Evolutionary conservation across 2,113 vertebrate genomes (phyloP).

Genomic region (Haplochromis vanheusdeni): DNA sequence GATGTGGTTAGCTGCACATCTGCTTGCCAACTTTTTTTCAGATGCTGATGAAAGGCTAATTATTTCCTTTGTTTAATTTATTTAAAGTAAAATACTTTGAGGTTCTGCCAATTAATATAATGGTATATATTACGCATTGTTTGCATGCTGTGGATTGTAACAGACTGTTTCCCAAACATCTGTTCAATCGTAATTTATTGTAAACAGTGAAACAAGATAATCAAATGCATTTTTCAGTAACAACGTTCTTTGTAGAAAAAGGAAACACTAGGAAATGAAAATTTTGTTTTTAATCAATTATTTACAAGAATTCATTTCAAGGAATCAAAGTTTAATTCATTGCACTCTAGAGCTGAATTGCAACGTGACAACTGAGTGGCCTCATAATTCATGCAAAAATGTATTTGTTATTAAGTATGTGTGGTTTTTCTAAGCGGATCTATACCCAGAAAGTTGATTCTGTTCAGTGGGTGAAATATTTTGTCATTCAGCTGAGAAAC

Average conservation of each 20-base stretch:
- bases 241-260: neutral
- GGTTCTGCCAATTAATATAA: neutral
- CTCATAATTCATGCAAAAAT: neutral
- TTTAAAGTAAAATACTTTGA: neutral
- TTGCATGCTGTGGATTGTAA: neutral
- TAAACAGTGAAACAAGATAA: neutral
- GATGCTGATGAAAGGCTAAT: neutral
- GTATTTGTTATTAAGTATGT: neutral
- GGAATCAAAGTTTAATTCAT: neutral
- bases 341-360: neutral
- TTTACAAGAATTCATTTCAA: neutral
- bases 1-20: neutral
- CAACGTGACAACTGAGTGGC: neutral
- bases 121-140: neutral
- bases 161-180: neutral
- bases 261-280: neutral
- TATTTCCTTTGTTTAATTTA: neutral
- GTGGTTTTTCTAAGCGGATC: neutral
- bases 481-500: neutral
- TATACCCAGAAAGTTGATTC: neutral
- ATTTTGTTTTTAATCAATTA: neutral
- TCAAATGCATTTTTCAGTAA: neutral
- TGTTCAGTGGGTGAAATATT: neutral
- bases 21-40: neutral
- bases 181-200: neutral